Base-by-base conservation (phyloP, 2,797 vertebrate genomes). In the Moxostoma hubbsi region DNA sequence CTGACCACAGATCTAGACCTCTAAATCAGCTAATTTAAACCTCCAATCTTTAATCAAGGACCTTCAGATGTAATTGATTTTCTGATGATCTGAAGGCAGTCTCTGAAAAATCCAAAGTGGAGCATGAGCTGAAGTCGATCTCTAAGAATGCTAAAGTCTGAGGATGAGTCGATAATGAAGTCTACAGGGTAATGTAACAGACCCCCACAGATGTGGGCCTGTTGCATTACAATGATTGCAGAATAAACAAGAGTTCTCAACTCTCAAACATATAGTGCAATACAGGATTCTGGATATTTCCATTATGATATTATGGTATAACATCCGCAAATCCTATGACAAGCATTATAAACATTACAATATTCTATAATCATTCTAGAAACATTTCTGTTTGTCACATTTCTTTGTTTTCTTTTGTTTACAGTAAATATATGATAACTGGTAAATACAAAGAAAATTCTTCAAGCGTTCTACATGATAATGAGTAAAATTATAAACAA, bases 161-260 rank as follows among this genome's bases (percentile, higher is more conserved):
- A 15, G 58, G 62, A 24, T 43, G 43, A 62, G 18, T 15, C 7
- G 9, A 64, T 74, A 54, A 61, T 50, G 55, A 57, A 43, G 46
- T 67, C 7, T 43, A 24, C 45, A 71, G 16, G 51, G 18, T 45
- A 36, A 73, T 70, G 70, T 15, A 15, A 75, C 10, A 54, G 5
- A 72, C 45, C 11, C 43, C 54, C 62, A 79, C 70, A 85, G 85
- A 83, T 80, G 82, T 45, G 79, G 66, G 74, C 64, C 65, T 10
- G 16, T 82, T 83, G 66, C 11, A 2, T 85, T 84, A 85, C 59
- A 62, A 12, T 13, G 18, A 51, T 4, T 55, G 9, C 5, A 63
- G 47, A 53, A 68, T 36, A 66, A 80, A 68, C 47, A 86, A 77
- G 45, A 53, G 75, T 81, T 71, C 61, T 15, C 24, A 59, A 55